Percentiles rank a stretch among this genome's conserved stretches.
These are phyloP conservation scores for Danio aesculapii DNA, from an alignment of 2,797 vertebrate species.

Conservation along the genomic window DNA sequence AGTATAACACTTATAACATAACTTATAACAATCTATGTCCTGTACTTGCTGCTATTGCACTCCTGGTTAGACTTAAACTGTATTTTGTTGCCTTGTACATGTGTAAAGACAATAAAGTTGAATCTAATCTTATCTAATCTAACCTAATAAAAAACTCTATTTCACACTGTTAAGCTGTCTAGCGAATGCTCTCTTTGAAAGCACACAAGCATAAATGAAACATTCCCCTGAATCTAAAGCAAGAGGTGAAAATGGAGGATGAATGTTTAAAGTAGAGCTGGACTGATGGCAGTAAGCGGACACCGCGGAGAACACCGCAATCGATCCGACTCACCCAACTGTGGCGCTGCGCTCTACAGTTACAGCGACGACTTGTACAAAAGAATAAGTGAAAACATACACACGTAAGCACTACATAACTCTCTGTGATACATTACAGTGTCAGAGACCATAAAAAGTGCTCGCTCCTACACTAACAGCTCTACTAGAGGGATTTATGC, in stretches of 20 bases:
- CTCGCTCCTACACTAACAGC: neutral
- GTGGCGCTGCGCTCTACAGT: conserved; percentile 59
- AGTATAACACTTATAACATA: too few relatives aligned
- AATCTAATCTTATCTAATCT: too few relatives aligned
- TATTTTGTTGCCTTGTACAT: too few relatives aligned
- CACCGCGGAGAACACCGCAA: conserved; percentile 57
- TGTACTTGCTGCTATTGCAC: too few relatives aligned
- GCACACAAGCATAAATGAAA: neutral
- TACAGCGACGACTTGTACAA: conserved; percentile 50
- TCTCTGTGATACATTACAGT: neutral
- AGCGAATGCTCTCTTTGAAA: neutral
- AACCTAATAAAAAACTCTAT: too few relatives aligned
- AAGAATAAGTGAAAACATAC: conserved; percentile 17
- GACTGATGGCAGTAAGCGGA: conserved; percentile 60
- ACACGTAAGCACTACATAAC: conserved; percentile 21
- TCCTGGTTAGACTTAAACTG: too few relatives aligned
- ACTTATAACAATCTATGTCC: too few relatives aligned
- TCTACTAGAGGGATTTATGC: neutral
- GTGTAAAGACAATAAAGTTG: too few relatives aligned
- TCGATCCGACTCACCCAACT: conserved; percentile 62
- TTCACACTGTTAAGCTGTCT: neutral
- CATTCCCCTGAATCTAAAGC: conserved; percentile 1
- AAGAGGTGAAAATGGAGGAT: conserved; percentile 9
- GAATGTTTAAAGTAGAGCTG: conserved; percentile 32
- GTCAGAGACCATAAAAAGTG: neutral